Evolutionary conservation across 2,888 invertebrate species (phyloP).

Genomic region (Cecidostiba fungosa): DNA sequence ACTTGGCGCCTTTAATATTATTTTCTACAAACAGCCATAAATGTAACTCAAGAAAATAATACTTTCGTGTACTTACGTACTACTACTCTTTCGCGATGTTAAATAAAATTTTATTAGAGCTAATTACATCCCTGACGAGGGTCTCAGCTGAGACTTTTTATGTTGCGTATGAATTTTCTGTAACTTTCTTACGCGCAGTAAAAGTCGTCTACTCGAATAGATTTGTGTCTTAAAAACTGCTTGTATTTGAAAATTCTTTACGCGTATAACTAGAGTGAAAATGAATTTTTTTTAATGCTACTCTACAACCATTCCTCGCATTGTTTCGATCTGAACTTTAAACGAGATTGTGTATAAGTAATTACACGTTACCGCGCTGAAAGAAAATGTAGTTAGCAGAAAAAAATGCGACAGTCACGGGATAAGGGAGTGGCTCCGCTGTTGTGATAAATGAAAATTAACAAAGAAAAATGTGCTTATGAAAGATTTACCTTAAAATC

Average conservation of each 20-base stretch:
- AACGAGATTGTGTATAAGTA: not conserved
- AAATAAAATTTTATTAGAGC: not conserved
- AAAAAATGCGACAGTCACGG: conserved; percentile 19
- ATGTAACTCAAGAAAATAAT: not conserved
- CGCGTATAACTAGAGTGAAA: not conserved
- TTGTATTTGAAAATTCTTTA: no score
- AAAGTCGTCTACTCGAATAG: not conserved
- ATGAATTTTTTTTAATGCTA: not conserved
- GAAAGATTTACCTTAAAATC: not conserved
- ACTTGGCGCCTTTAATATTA: no score
- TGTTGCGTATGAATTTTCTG: no score
- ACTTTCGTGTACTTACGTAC: not conserved
- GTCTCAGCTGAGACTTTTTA: not conserved
- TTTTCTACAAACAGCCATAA: not conserved
- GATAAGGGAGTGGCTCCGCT: conserved; percentile 26
- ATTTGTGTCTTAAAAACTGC: not conserved
- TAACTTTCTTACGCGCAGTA: not conserved
- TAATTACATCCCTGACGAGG: not conserved
- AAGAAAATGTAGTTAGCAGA: not conserved
- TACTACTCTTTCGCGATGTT: not conserved
- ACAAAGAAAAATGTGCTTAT: not conserved
- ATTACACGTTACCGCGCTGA: not conserved
- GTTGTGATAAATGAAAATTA: conserved; percentile 1
- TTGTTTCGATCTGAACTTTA: not conserved
- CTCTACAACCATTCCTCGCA: not conserved